Base-by-base conservation (phyloP, 1,140 invertebrate species). In the Drosophila pachea region DNA sequence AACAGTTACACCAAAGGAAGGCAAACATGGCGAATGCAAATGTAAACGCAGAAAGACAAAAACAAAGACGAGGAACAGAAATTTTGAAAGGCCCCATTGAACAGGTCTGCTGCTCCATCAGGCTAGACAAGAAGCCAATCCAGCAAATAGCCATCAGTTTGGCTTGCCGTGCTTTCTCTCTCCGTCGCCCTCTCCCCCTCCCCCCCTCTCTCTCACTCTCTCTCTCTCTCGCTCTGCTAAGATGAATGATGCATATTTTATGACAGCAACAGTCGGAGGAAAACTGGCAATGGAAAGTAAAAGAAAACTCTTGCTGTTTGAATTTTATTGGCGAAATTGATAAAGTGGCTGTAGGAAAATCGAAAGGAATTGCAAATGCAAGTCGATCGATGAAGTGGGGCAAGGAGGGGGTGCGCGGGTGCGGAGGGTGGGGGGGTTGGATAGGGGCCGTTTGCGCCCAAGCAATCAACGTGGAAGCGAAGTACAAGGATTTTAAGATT, bases 281-380 rank as follows among this genome's bases (percentile, higher is more conserved):
- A 48, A 47, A 59, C 7, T n/a, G 31, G 16, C 16, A 64, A 11
- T 33, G 9, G 32, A 31, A 47, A 59, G 22, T n/a, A 55, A 60
- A 45, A 61, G 56, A 59, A 61, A 55, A 33, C 22, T n/a, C 54
- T 29, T 56, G 60, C 63, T 47, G 68, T 72, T 72, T 72, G 64
- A 67, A 67, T 73, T 73, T 73, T 73, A 73, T 73, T 68, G 70
- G 65, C 70, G 48, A 68, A 73, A 73, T 73, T 73, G 70, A 73
- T 73, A 73, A 73, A 73, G 70, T 68, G 65, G 52, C 61, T 73
- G 59, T 59, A 64, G 60, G 45, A 69, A 65, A 64, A 64, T 64
- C 66, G 66, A 65, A 70, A 64, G 40, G 59, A 73, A 64, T 69
- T 73, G 61, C 59, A 60, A 67, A 68, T 59, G 47, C 55, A 62